Base-by-base conservation (phyloP, 2,113 vertebrate species). In the Astur gentilis region DNA sequence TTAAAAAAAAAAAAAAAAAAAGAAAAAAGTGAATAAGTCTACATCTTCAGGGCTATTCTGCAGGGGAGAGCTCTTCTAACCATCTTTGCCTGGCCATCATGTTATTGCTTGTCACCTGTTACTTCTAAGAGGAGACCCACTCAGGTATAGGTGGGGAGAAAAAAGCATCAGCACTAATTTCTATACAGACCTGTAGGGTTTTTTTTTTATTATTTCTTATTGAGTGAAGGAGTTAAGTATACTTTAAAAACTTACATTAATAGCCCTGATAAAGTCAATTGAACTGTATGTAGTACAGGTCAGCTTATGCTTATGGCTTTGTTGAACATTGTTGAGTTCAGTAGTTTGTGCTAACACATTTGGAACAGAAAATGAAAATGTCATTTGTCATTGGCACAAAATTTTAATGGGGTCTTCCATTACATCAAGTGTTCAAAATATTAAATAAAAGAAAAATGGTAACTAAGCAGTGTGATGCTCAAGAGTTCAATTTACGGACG, bases 401-500 rank as follows among this genome's bases (percentile, higher is more conserved):
- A 85, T 77, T 91, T 76, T 85, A 91, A 90, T 80, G 67, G 87
- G 61, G 72, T 90, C 72, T 97, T 90, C 80, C 87, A 77, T 95
- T 87, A 87, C 79, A 95, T 91, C 89, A 95, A 89, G 91, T 82
- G 65, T 83, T 95, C 69, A 72, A 84, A 96, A 95, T 92, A 95
- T 55, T 79, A 67, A 60, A 90, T 84, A 88, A 72, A 93, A 94
- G 49, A 75, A 76, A 91, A 67, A 62, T 49, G 79, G 83, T 60
- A 89, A 82, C 95, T 93, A 95, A 86, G 95, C 87, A 96, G 85
- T 75, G 54, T 83, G 79, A 61, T 95, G 73, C 70, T 95, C 66
- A 73, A 97, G 93, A 95, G 87, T 95, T 97, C 93, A 97, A 96
- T 97, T 96, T 96, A 89, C 95, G 97, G 96, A 92, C 77, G 81